Percentiles rank a stretch among this genome's conserved stretches.
These are phyloP conservation scores for Oryzias melastigma DNA, from an alignment of 2,113 vertebrate species.

Conservation along the genomic window DNA sequence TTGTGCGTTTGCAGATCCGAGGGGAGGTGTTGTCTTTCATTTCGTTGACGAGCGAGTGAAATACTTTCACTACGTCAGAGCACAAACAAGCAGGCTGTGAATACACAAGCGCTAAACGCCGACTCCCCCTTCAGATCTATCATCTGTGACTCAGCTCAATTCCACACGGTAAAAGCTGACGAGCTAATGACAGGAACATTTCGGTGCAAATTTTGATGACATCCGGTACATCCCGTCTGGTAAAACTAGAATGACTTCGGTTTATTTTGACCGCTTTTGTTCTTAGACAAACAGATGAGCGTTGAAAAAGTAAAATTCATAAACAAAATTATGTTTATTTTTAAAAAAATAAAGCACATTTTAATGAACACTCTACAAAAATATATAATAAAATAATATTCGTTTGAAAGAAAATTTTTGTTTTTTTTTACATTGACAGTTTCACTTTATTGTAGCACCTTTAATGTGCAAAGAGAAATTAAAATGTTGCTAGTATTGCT, in stretches of 20 bases:
- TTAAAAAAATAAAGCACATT: too few relatives aligned
- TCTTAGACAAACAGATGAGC: background rate
- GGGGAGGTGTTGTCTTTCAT: constrained; percentile 43
- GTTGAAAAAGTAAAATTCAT: too few relatives aligned
- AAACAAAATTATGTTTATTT: too few relatives aligned
- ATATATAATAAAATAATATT: too few relatives aligned
- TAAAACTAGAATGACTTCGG: background rate
- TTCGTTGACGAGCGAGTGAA: constrained; percentile 24
- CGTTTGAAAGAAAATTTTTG: too few relatives aligned
- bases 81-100: background rate
- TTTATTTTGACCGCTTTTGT: background rate
- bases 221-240: background rate
- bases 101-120: background rate
- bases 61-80: constrained; percentile 33
- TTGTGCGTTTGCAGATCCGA: constrained; percentile 33
- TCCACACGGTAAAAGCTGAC: constrained; percentile 15
- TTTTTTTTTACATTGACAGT: too few relatives aligned
- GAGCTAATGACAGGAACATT: constrained; percentile 17
- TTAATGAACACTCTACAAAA: too few relatives aligned
- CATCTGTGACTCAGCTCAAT: constrained; percentile 32
- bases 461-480: too few relatives aligned
- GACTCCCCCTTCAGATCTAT: constrained; percentile 3
- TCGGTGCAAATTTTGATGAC: constrained; percentile 8
- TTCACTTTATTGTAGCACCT: too few relatives aligned
- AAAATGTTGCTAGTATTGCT: too few relatives aligned